Base-by-base conservation (phyloP, 2,797 vertebrate species). In the Numenius phaeopus region DNA sequence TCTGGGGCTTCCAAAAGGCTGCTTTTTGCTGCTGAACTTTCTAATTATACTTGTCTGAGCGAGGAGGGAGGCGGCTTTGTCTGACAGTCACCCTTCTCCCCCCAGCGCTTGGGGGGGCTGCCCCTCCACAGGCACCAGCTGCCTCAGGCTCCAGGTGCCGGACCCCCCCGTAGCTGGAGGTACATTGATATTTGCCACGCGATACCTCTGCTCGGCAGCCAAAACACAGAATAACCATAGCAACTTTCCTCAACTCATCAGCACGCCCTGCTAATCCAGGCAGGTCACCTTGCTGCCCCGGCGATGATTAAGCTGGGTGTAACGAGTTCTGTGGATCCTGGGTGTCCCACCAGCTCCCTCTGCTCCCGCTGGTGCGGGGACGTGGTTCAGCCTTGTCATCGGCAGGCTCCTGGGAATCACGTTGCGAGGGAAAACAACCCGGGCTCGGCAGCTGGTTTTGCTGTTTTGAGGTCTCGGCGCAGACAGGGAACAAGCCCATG, bases 191-290 rank as follows among this genome's bases (percentile, higher is more conserved):
- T 81, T 73, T 86, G 95, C 92, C 52, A 11, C 49, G 37, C 5
- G 78, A 85, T 27, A 52, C 54, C 50, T 6, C 59, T 9, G 92
- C 62, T 89, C 58, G 27, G 78, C 64, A 2, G 65, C 87, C 80
- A 90, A 84, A 94, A 88, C 91, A 65, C 50, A 8, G 32, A 72
- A 59, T 10, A 79, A 54, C 96, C 88, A 70, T 55, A 67, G 95
- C 85, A 79, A 88, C 83, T 24, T 30, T 14, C 47, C 81, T 65
- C 62, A 7, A 2, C 69, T 83, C 82, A 12, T 59, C 85, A 81
- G 80, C 89, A 50, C 50, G 0, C 83, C 89, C 89, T 34, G 90
- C 66, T 93, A 58, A 76, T 59, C 83, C 39, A 12, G 61, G 84
- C 91, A 13, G 66, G 46, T 7, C 87, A 22, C 61, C 73, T 54